Conservation (phyloP, 2,797 vertebrate species). For the Antennarius maculatus region DNA sequence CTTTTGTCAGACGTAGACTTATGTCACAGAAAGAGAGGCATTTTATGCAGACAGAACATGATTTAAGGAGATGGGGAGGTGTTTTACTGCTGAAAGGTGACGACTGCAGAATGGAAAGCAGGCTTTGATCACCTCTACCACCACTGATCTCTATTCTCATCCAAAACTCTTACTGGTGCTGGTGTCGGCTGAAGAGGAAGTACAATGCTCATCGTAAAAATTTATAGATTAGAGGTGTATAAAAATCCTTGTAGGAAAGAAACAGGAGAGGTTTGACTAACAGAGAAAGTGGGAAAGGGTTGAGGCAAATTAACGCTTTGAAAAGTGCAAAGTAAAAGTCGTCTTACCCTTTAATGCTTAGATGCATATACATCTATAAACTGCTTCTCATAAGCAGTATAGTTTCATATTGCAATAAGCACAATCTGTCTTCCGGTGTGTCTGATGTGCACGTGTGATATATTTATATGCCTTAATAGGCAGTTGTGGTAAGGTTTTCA, state of each 20-base stretch:
- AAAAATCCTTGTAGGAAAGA: too few relatives aligned
- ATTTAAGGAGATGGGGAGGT: slow-evolving; percentile 13
- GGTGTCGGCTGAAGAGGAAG: too few relatives aligned
- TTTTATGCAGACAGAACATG: slow-evolving; percentile 23
- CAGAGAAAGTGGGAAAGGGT: too few relatives aligned
- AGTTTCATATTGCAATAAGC: slow-evolving; percentile 27
- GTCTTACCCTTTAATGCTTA: not conserved
- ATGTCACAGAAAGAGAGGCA: slow-evolving; percentile 12
- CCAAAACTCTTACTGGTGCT: too few relatives aligned
- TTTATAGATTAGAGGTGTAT: too few relatives aligned
- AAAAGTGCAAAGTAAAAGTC: not conserved
- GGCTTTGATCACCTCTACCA: too few relatives aligned
- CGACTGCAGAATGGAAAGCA: slow-evolving; percentile 9
- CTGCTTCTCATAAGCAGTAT: not conserved
- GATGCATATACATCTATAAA: not conserved
- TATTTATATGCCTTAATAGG: slow-evolving; percentile 50
- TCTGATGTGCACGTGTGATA: not conserved
- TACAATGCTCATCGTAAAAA: too few relatives aligned
- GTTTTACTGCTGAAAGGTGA: slow-evolving; percentile 15
- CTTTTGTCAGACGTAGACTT: not conserved
- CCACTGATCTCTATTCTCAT: too few relatives aligned
- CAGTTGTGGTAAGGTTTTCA: slow-evolving; percentile 73
- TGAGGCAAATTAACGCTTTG: too few relatives aligned
- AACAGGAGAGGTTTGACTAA: too few relatives aligned
- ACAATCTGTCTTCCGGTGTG: too few relatives aligned